Conservation (phyloP, 2,113 vertebrate species). For the Pipa parva region DNA sequence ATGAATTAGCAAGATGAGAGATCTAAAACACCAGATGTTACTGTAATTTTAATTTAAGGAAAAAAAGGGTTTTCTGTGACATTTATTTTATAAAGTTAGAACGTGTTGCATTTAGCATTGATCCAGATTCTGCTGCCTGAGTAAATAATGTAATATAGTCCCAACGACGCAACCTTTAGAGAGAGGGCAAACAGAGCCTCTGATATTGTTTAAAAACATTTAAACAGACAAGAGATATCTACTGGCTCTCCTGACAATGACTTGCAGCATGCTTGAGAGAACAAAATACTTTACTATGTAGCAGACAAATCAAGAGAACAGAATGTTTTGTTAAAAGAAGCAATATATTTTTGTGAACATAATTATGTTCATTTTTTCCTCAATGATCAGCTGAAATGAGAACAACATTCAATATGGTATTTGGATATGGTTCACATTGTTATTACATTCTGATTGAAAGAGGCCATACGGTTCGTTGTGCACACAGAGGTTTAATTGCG, state of each 20-base stretch:
- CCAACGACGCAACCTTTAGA: not conserved
- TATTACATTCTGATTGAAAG: not conserved
- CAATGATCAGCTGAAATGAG: not conserved
- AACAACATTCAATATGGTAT: not conserved
- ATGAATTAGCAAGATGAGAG: slow-evolving; percentile 30
- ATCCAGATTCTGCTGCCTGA: not conserved
- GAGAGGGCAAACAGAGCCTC: not conserved
- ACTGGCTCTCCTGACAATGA: not conserved
- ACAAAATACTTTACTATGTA: not conserved
- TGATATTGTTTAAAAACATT: not conserved
- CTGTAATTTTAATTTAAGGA: slow-evolving; percentile 16
- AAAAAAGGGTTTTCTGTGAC: slow-evolving; percentile 18
- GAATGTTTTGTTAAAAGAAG: not conserved
- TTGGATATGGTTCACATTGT: not conserved
- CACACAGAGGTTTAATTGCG: not conserved
- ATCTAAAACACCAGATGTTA: slow-evolving; percentile 30
- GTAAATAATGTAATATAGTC: not conserved
- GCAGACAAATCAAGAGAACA: not conserved
- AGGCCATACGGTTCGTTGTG: not conserved
- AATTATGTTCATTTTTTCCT: too few relatives aligned
- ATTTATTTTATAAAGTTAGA: not conserved
- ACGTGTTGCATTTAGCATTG: not conserved
- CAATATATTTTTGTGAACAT: not conserved
- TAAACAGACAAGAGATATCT: not conserved
- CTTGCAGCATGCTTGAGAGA: not conserved